phyloP scores from a whole-genome alignment of 2,888 invertebrate species.

The Drosophila neonasuta region DNA sequence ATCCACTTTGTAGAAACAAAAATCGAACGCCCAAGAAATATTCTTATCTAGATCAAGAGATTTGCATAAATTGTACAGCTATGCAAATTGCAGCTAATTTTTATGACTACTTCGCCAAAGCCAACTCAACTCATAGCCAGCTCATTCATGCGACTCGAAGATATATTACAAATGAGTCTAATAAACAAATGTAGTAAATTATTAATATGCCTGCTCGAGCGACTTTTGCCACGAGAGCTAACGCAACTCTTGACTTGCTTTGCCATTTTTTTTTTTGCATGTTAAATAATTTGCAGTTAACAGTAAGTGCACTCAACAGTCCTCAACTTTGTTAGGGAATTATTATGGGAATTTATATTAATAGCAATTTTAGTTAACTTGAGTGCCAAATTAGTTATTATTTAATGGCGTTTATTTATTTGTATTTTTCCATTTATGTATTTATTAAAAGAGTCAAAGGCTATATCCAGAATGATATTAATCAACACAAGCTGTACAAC shows the following conservation, averaged over 20 bases:
- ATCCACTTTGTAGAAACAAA: conserved; percentile 27
- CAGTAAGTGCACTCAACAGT: neutral
- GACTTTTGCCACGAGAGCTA: conserved; percentile 2
- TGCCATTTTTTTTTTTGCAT: conserved; percentile 3
- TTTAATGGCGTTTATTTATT: neutral
- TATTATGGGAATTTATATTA: neutral
- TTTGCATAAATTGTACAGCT: conserved; percentile 75
- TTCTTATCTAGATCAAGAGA: conserved; percentile 66
- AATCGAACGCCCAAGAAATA: conserved; percentile 52
- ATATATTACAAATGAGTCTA: conserved; percentile 29
- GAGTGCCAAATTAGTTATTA: too few relatives aligned
- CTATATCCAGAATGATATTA: too few relatives aligned
- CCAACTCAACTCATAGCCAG: conserved; percentile 9
- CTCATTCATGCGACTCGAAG: conserved; percentile 41
- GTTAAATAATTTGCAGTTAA: neutral
- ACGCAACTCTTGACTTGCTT: neutral
- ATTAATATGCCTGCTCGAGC: conserved; percentile 29
- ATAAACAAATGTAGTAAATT: conserved; percentile 52
- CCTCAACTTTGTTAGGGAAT: neutral
- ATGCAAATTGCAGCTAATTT: conserved; percentile 74
- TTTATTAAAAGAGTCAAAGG: too few relatives aligned
- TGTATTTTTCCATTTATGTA: too few relatives aligned
- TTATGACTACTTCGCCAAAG: conserved; percentile 46
- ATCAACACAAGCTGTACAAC: too few relatives aligned
- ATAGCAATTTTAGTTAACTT: too few relatives aligned